Evolutionary conservation across 1,140 invertebrate genomes (phyloP).

Genomic region (Drosophila pandora): DNA sequence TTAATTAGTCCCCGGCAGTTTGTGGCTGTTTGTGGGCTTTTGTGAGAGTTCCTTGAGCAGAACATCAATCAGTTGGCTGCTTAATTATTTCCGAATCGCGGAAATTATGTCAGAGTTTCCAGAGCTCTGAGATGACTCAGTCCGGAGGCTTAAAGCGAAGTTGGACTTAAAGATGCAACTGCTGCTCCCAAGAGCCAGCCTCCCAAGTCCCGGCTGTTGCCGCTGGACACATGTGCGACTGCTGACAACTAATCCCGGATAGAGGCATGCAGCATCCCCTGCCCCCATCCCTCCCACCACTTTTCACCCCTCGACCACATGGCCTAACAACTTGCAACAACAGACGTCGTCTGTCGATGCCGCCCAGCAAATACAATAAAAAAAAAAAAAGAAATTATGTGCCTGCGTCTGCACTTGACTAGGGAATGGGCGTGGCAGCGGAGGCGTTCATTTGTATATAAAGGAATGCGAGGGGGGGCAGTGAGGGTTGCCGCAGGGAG

Average conservation of each 20-base stretch:
- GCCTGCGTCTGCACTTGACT: conserved; percentile 77
- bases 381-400: conserved; percentile 67
- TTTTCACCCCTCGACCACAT: conserved; percentile 35
- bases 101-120: conserved; percentile 26
- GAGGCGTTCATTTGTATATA: conserved; percentile 82
- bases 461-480: conserved; percentile 32
- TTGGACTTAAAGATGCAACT: conserved; percentile 25
- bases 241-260: conserved; percentile 33
- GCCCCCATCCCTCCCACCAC: background rate
- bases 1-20: conserved; percentile 68
- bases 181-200: conserved; percentile 19
- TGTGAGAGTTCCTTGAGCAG: conserved; percentile 39
- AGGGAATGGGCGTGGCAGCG: conserved; percentile 58
- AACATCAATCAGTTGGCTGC: conserved; percentile 56
- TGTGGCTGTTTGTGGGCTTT: conserved; percentile 48
- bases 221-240: conserved; percentile 46
- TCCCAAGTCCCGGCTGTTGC: conserved; percentile 17
- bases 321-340: conserved; percentile 65
- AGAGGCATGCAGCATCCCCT: conserved; percentile 31
- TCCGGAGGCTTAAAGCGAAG: background rate
- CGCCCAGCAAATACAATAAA: conserved; percentile 43
- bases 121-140: background rate
- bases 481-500: too few species aligned
- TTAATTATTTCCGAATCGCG: conserved; percentile 8
- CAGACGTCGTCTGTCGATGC: conserved; percentile 67